phyloP scores from a whole-genome alignment of 2,797 vertebrate genomes.

The Sebastes vulpes region DNA sequence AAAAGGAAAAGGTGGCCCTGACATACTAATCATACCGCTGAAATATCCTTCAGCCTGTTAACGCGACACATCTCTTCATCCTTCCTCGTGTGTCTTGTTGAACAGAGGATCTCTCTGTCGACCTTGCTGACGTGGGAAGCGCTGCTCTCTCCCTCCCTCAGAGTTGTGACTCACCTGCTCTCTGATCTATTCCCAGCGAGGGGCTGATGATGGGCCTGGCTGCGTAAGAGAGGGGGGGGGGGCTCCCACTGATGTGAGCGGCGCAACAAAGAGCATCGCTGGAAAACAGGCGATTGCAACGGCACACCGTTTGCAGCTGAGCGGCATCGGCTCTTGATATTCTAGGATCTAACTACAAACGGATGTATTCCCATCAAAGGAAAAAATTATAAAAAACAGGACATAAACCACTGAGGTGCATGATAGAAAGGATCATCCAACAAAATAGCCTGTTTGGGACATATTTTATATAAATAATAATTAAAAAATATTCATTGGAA shows the following conservation, averaged over 20 bases:
- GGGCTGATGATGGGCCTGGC: slow-evolving; percentile 59
- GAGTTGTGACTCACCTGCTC: slow-evolving; percentile 83
- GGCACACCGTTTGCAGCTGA: slow-evolving; percentile 6
- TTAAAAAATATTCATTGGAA: slow-evolving; percentile 86
- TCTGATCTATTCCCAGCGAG: slow-evolving; percentile 76
- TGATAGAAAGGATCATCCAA: slow-evolving; percentile 70
- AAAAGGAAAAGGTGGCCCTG: not conserved
- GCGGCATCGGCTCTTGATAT: not conserved
- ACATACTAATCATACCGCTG: not conserved
- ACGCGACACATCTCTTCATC: not conserved
- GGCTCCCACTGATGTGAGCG: slow-evolving; percentile 57
- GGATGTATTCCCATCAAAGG: not conserved
- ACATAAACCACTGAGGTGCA: slow-evolving; percentile 26
- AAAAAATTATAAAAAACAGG: not conserved
- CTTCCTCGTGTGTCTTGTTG: not conserved
- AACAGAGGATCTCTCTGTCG: slow-evolving; percentile 43
- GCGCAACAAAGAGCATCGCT: slow-evolving; percentile 50
- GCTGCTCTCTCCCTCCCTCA: slow-evolving; percentile 45
- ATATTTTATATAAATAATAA: slow-evolving; percentile 90
- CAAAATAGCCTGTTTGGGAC: slow-evolving; percentile 82
- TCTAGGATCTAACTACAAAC: not conserved
- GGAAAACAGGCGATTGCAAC: slow-evolving; percentile 23
- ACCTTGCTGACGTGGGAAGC: slow-evolving; percentile 72
- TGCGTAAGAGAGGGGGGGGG: slow-evolving; percentile 32
- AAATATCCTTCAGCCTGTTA: slow-evolving; percentile 1